These are phyloP conservation scores for Chelonoidis abingdonii DNA, from an alignment of 2,113 vertebrate species.

Conservation along the genomic window DNA sequence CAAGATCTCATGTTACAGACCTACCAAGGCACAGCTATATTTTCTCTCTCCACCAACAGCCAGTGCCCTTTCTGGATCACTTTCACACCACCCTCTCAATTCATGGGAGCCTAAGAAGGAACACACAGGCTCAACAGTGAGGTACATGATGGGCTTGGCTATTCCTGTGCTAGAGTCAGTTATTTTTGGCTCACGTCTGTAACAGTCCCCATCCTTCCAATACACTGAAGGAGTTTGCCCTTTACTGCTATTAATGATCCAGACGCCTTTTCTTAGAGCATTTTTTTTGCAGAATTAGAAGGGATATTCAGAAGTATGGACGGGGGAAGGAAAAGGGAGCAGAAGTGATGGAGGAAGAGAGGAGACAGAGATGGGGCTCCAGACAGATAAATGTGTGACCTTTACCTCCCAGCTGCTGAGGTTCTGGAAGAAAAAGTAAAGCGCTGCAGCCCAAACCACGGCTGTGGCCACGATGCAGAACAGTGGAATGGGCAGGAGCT, in stretches of 20 bases:
- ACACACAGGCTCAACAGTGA: background rate
- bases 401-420: slow-evolving; percentile 89
- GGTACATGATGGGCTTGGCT: background rate
- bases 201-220: background rate
- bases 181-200: background rate
- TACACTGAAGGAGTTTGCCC: background rate
- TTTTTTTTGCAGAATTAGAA: background rate
- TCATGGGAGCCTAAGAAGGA: background rate
- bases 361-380: background rate
- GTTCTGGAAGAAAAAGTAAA: slow-evolving; percentile 88
- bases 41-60: background rate
- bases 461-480: slow-evolving; percentile 83
- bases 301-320: background rate
- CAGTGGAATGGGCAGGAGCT: slow-evolving; percentile 76
- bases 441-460: slow-evolving; percentile 80
- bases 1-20: background rate
- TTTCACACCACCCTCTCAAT: background rate
- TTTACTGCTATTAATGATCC: background rate
- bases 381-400: background rate
- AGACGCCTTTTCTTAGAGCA: background rate
- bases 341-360: background rate
- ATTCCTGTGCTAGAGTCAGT: background rate
- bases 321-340: background rate
- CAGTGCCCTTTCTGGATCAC: background rate
- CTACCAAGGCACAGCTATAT: background rate